These are phyloP conservation scores for Nomada hirtipes DNA, from an alignment of 2,888 invertebrate genomes.

Conservation along the genomic window DNA sequence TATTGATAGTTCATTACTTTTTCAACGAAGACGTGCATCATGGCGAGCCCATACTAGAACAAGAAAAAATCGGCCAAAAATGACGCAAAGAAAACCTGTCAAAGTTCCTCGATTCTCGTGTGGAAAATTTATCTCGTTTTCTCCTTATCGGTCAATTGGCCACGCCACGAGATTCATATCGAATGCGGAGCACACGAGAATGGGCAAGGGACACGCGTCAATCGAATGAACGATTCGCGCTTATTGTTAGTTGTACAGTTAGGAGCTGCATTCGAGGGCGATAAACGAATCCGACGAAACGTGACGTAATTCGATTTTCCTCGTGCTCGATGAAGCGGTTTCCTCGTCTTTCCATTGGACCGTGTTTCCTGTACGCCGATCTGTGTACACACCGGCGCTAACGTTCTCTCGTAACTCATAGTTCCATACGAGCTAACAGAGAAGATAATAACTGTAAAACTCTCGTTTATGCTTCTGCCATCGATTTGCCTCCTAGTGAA, in stretches of 20 bases:
- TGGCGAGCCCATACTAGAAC: too few relatives aligned
- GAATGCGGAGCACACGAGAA: constrained; percentile 20
- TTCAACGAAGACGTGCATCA: too few relatives aligned
- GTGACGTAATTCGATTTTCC: constrained; percentile 66
- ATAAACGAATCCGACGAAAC: constrained; percentile 63
- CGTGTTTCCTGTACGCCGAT: constrained; percentile 40
- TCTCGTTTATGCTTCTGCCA: constrained; percentile 48
- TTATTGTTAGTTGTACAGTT: constrained; percentile 63
- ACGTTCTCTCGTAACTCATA: constrained; percentile 43
- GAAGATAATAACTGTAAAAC: constrained; percentile 58
- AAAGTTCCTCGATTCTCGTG: neutral
- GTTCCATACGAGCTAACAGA: constrained; percentile 46
- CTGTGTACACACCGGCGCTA: constrained; percentile 34
- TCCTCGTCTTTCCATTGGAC: constrained; percentile 45
- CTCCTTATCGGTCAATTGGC: neutral
- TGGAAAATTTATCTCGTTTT: constrained; percentile 16
- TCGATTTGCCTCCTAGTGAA: constrained; percentile 38
- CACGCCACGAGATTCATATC: constrained; percentile 34
- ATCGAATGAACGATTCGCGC: constrained; percentile 27
- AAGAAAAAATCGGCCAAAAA: too few relatives aligned
- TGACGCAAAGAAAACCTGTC: too few relatives aligned
- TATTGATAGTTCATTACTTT: too few relatives aligned
- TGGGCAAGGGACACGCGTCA: constrained; percentile 32
- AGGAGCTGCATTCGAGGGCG: constrained; percentile 48
- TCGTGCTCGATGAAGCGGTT: constrained; percentile 46